Evolutionary conservation across 2,797 vertebrate genomes (phyloP).

Genomic region (Lutjanus argentimaculatus): DNA sequence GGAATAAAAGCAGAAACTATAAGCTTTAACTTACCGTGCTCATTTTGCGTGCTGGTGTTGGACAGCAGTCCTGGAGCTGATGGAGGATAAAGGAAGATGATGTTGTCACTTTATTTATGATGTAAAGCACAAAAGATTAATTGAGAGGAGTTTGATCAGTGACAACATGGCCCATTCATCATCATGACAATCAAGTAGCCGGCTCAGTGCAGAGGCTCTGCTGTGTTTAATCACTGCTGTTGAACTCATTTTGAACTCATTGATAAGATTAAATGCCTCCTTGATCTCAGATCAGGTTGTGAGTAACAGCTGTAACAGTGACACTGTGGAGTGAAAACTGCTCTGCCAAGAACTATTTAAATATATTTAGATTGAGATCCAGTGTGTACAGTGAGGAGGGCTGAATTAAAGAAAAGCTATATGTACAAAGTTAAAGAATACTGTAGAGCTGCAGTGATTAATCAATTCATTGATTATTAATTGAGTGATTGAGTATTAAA

Average conservation of each 20-base stretch:
- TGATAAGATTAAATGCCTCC: background rate
- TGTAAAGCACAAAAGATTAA: background rate
- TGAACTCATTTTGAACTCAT: background rate
- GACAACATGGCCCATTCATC: background rate
- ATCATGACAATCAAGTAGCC: background rate
- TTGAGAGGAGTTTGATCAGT: background rate
- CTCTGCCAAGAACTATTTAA: background rate
- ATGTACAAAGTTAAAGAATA: too few relatives aligned
- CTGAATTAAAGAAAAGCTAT: too few relatives aligned
- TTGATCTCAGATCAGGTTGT: slow-evolving; percentile 11
- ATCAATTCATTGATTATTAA: too few relatives aligned
- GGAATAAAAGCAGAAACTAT: background rate
- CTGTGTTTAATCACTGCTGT: slow-evolving; percentile 20
- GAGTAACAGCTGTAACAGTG: slow-evolving; percentile 2
- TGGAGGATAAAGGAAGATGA: slow-evolving; percentile 1
- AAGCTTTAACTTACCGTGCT: slow-evolving; percentile 60
- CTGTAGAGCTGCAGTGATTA: too few relatives aligned
- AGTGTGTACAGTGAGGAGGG: background rate
- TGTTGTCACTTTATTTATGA: slow-evolving; percentile 18
- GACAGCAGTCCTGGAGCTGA: slow-evolving; percentile 24
- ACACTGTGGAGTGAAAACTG: background rate
- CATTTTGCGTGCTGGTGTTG: slow-evolving; percentile 41
- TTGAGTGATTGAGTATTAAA: too few relatives aligned
- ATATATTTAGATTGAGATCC: background rate
- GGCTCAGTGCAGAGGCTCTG: background rate